phyloP scores from a whole-genome alignment of 2,888 invertebrate genomes.

The Platypus cylindrus region DNA sequence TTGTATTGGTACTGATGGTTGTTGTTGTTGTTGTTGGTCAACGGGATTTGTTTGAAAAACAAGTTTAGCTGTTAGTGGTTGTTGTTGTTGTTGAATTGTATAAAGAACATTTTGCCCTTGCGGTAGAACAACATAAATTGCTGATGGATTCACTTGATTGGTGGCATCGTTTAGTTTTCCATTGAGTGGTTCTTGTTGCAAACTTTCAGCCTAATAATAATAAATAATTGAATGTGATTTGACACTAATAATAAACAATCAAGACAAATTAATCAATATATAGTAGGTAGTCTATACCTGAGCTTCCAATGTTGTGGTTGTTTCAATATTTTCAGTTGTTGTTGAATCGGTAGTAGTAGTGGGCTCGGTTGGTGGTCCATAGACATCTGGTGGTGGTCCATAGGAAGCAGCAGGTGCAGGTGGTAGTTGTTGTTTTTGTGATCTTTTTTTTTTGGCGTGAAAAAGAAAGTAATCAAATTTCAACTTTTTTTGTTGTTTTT shows the following conservation, averaged over 20 bases:
- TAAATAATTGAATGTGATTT: not conserved
- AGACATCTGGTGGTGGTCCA: slow-evolving; percentile 23
- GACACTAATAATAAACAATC: not conserved
- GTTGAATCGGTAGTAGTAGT: slow-evolving; percentile 21
- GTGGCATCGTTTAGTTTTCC: slow-evolving; percentile 16
- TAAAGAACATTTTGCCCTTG: slow-evolving; percentile 27
- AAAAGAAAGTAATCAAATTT: too few relatives aligned
- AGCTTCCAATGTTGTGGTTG: slow-evolving; percentile 25
- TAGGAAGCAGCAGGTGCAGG: slow-evolving; percentile 16
- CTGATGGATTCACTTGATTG: slow-evolving; percentile 9
- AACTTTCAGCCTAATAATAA: slow-evolving; percentile 25
- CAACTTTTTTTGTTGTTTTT: too few relatives aligned
- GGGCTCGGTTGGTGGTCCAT: slow-evolving; percentile 23
- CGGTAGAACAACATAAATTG: slow-evolving; percentile 23
- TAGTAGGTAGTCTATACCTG: slow-evolving; percentile 11
- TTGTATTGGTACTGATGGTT: slow-evolving; percentile 19
- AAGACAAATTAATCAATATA: slow-evolving; percentile 1
- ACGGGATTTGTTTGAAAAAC: slow-evolving; percentile 9
- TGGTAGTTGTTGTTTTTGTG: slow-evolving; percentile 13
- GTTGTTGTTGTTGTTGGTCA: slow-evolving; percentile 7
- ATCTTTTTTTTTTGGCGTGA: too few relatives aligned
- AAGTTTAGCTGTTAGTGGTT: slow-evolving; percentile 10
- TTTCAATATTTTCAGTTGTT: slow-evolving; percentile 19
- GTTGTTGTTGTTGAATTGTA: too few relatives aligned
- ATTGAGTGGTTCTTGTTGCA: slow-evolving; percentile 14